Evolutionary conservation across 2,113 vertebrate species (phyloP), one percentile per base, ranked within the genome.

Genomic region (Archocentrus centrarchus): DNA sequence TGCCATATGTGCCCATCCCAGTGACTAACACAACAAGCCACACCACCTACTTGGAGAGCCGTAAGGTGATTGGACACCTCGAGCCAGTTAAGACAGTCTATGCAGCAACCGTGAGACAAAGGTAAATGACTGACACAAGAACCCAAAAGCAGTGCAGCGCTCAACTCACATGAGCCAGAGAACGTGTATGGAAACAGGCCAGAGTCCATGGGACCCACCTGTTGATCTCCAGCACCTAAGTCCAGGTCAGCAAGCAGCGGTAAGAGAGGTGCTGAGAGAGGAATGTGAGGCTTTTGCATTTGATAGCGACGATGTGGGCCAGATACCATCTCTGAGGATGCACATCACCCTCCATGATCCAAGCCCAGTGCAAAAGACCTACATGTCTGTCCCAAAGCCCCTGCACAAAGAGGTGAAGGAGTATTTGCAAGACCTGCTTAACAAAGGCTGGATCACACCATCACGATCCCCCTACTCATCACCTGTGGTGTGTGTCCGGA

Each of bases 251-350:
- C 27, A 55, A 37, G 18, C 27, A 17, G 41, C 60, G 0, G 77
- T 7, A 4, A 53, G n/a, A 17, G 35, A n/a, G 7, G 22, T 62
- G 59, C 50, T 79, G 18, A 4, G 22, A 20, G 60, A 79, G n/a
- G 60, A 79, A 79, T 79, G 77, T 64, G 77, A 79, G 60, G 77
- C 30, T 11, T 77, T 77, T 44, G n/a, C 75, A 20, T 60, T 18
- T 20, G 37, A 77, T n/a, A 41, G n/a, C 11, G 75, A 77, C 7
- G 37, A 77, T 44, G 22, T 60, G n/a, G 75, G 75, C 58, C 44
- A 37, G 9, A 59, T 60, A 6, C 75, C 75, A 17, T 77, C 58
- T 3, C 37, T 77, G n/a, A 27, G 58, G 9, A 76, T 76, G 53
- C 73, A 76, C n/a, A n/a, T n/a, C n/a, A n/a, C n/a, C n/a, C n/a